Evolutionary conservation across 2,797 vertebrate species (phyloP).

Genomic region (Ceyx erithaca): DNA sequence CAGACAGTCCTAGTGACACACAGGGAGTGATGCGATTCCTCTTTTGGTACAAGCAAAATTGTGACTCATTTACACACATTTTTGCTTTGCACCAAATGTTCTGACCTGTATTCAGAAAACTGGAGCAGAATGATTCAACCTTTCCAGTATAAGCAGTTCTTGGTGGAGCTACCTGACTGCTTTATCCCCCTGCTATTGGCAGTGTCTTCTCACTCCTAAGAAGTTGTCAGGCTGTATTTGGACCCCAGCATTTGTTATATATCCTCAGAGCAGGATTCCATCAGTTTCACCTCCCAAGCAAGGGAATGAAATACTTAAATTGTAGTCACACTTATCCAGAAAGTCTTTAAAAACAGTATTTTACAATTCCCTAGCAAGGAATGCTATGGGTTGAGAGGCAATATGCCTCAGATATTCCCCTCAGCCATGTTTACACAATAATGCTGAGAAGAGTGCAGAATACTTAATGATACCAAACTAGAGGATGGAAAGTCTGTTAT

Average conservation of each 20-base stretch:
- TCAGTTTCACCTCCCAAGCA: rapidly evolving
- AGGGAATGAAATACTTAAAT: not conserved
- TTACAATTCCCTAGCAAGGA: not conserved
- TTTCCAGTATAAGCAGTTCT: not conserved
- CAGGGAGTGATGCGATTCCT: not conserved
- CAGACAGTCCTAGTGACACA: not conserved
- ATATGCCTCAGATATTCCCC: not conserved
- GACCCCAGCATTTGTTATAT: not conserved
- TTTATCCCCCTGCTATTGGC: not conserved
- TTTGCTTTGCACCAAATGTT: not conserved
- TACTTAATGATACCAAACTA: not conserved
- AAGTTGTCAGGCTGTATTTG: not conserved
- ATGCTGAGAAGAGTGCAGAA: not conserved
- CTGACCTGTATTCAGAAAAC: not conserved
- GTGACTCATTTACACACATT: not conserved
- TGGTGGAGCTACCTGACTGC: not conserved
- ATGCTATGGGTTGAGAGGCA: not conserved
- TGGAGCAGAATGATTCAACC: not conserved
- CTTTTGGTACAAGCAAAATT: not conserved
- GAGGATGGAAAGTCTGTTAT: not conserved
- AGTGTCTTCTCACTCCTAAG: not conserved
- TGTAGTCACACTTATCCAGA: not conserved
- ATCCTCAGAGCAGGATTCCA: not conserved
- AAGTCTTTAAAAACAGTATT: not conserved
- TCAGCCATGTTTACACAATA: not conserved